phyloP scores from a whole-genome alignment of 2,888 invertebrate genomes.

The Pecten maximus region DNA sequence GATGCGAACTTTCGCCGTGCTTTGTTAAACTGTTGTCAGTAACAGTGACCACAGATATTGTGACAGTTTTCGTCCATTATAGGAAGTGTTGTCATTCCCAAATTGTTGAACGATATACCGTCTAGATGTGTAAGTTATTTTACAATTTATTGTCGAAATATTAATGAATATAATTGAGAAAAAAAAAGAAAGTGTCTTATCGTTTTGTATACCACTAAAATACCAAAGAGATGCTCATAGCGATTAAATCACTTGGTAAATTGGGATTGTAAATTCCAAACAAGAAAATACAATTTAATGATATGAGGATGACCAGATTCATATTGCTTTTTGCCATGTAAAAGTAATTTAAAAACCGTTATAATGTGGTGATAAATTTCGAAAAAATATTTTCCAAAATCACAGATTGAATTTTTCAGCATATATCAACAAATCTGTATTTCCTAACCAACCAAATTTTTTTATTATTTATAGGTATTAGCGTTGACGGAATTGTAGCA shows the following conservation, averaged over 20 bases:
- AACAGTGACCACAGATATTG: neutral
- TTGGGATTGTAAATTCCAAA: neutral
- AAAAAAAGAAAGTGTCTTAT: neutral
- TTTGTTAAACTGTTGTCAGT: neutral
- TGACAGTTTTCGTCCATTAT: neutral
- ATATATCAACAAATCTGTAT: neutral
- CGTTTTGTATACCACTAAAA: neutral
- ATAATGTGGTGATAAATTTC: too few species aligned
- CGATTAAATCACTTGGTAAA: neutral
- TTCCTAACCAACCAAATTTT: neutral
- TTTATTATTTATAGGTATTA: neutral
- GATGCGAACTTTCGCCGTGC: neutral
- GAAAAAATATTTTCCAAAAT: too few species aligned
- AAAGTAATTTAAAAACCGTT: too few species aligned
- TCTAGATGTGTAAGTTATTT: conserved; percentile 35
- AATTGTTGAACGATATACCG: neutral
- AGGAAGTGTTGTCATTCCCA: neutral
- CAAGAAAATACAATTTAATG: neutral
- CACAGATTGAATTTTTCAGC: neutral
- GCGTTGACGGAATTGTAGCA: neutral
- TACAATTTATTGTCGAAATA: conserved; percentile 35
- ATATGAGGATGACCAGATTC: neutral
- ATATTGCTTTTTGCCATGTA: conserved; percentile 36
- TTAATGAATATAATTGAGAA: conserved; percentile 34
- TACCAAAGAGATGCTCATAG: neutral